Conservation (phyloP, 2,113 vertebrate genomes). For the crab-eating macaque (Macaca fascicularis) region T2T-MFA8v1.1 NC_088378.1:77849501-77850000, state of each 20-base stretch:
- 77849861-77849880: neutral
- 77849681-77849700: constrained; percentile 7
- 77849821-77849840: neutral
- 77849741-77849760: neutral
- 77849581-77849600: neutral
- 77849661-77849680: constrained; percentile 26
- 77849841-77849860: neutral
- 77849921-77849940: neutral
- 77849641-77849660: neutral
- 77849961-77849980: neutral
- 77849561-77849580: constrained; percentile 35
- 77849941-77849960: neutral
- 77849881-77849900: neutral
- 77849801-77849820: neutral
- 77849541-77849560: constrained; percentile 22
- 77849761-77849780: neutral
- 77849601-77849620: neutral
- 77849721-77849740: neutral
- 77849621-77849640: neutral
- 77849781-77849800: neutral
- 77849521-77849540: neutral
- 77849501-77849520: neutral
- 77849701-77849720: neutral
- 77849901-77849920: neutral
- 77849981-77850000: constrained; percentile 28